Evolutionary conservation across 1,140 invertebrate species (phyloP), one percentile per base, ranked within the genome.

Genomic region (Drosophila orena): DNA sequence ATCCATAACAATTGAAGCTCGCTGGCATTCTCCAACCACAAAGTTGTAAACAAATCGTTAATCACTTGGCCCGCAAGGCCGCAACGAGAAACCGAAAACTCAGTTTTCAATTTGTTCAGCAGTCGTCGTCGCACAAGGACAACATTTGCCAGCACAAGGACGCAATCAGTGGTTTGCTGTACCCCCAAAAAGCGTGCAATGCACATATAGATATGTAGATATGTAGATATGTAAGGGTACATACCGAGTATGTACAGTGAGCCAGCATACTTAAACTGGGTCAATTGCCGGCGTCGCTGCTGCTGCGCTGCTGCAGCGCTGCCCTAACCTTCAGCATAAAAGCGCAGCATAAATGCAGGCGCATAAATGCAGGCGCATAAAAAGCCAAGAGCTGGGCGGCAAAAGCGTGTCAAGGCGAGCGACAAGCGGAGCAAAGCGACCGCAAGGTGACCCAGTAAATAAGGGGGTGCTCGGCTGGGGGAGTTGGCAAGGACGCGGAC

Each of bases 381-480:
- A 86, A 79, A 70, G 54, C 59, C 43, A 46, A 64, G 4, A 47
- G 59, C 60, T 20, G 46, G 37, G 73, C 65, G 22, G 20, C 44
- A 65, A 81, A 88, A 88, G 72, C 84, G 52, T 88, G 83, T 88
- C 83, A 88, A 88, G 83, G 83, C 83, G 58, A 81, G 60, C 60
- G 50, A 27, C 50, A 53, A 50, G 40, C 49, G 80, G 20, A 55
- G 61, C 50, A 46, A 52, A 58, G 55, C 35, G 46, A 55, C 62
- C 81, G 42, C 74, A 83, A 74, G 84, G 77, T 89, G 84, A 89
- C 84, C 84, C 72, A 89, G 84, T 89, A 89, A 80, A 88, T 89
- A 88, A 57, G 42, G 43, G 47, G 57, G 47, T 34, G 47, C 24
- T 11, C 30, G 24, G 42, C 15, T 55, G 55, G 34, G 38, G 42